Evolutionary conservation across 2,888 invertebrate genomes (phyloP).

Genomic region (Sphaerophoria rueppellii): DNA sequence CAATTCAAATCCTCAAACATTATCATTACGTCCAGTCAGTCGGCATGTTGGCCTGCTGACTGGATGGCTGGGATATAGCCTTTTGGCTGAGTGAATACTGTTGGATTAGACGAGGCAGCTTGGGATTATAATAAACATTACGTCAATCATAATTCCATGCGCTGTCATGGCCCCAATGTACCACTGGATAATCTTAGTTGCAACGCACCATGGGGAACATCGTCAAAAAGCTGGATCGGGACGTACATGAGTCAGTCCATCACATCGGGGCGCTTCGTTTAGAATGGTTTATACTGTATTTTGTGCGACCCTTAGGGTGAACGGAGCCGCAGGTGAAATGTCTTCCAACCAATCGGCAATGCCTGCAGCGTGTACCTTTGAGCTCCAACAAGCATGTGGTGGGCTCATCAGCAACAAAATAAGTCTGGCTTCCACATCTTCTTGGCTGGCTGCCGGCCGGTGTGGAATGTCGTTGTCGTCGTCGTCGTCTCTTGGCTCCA

Average conservation of each 20-base stretch:
- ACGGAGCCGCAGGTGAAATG: slow-evolving; percentile 65
- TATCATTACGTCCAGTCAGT: slow-evolving; percentile 62
- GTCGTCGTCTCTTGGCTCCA: slow-evolving; percentile 11
- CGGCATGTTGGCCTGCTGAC: slow-evolving; percentile 19
- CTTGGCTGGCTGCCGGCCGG: too few relatives aligned
- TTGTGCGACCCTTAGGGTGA: slow-evolving; percentile 56
- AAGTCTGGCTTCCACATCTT: slow-evolving; percentile 13
- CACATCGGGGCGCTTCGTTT: slow-evolving; percentile 30
- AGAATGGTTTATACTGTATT: too few relatives aligned
- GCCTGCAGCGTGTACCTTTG: slow-evolving; percentile 55
- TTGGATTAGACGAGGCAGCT: slow-evolving; percentile 63
- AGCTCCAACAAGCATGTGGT: slow-evolving; percentile 41
- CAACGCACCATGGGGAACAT: slow-evolving; percentile 13
- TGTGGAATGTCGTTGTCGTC: slow-evolving; percentile 55
- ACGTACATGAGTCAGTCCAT: slow-evolving; percentile 10
- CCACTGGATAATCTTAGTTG: slow-evolving; percentile 56
- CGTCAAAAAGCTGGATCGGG: not conserved
- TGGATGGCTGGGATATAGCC: not conserved
- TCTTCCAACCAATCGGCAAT: slow-evolving; percentile 40
- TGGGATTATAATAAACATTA: slow-evolving; percentile 69
- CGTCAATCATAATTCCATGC: slow-evolving; percentile 72
- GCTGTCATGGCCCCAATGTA: slow-evolving; percentile 69
- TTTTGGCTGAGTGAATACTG: slow-evolving; percentile 44
- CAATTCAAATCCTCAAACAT: slow-evolving; percentile 62
- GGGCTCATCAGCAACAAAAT: slow-evolving; percentile 21